Percentiles rank a stretch among this genome's conserved stretches.
phyloP scores from a whole-genome alignment of 2,797 vertebrate genomes.

The Bothrops alternatus region DNA sequence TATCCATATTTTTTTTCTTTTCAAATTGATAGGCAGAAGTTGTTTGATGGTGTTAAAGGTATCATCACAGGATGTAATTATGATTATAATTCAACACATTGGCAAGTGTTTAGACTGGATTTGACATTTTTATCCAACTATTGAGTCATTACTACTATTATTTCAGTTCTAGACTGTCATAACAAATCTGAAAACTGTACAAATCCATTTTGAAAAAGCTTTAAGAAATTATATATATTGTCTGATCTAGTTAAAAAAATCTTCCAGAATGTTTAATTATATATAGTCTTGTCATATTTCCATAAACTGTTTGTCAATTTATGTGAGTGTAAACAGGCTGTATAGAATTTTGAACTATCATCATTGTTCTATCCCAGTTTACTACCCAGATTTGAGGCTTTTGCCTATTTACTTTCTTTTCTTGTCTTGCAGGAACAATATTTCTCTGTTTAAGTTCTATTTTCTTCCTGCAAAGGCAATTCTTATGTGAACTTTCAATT shows the following conservation, averaged over 20 bases:
- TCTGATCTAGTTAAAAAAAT: neutral
- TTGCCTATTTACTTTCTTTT: constrained; percentile 24
- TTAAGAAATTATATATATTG: neutral
- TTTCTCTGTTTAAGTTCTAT: constrained; percentile 20
- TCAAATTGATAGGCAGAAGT: neutral
- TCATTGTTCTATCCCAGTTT: neutral
- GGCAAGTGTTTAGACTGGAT: neutral
- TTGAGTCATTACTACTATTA: neutral
- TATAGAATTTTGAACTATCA: neutral
- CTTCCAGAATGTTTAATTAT: neutral
- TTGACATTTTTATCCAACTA: neutral
- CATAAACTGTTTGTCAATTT: neutral
- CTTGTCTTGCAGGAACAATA: neutral
- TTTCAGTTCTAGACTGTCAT: neutral
- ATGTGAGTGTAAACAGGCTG: neutral
- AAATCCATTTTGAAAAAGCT: neutral
- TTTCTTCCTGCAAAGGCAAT: neutral
- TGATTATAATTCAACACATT: neutral
- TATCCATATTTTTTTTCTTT: neutral
- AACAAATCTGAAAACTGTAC: neutral
- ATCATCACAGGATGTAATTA: neutral
- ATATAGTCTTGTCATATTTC: neutral
- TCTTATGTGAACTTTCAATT: neutral
- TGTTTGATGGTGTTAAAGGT: neutral
- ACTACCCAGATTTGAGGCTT: neutral